A percentile compares a stretch with the other conserved stretches of the same genome.
phyloP scores from a whole-genome alignment of 2,113 vertebrate species.

The Oncorhynchus mykiss region DNA sequence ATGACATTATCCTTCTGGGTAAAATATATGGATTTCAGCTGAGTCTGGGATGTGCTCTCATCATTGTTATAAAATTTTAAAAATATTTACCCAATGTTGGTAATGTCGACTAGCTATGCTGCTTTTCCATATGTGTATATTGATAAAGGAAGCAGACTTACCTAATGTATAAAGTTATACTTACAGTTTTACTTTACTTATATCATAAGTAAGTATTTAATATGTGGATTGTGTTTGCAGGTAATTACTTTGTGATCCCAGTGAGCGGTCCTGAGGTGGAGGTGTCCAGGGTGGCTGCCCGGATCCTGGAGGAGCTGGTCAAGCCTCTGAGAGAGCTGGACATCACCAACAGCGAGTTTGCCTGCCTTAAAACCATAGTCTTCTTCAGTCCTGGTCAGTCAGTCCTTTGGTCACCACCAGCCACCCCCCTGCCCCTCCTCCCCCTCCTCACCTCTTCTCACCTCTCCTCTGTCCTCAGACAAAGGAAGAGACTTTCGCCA shows the following conservation, averaged over 20 bases:
- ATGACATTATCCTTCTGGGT: conserved; percentile 80
- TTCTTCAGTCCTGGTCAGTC: conserved; percentile 73
- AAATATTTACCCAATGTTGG: background rate
- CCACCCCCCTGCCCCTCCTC: background rate
- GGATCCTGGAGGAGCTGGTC: conserved; percentile 82
- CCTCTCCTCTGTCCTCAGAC: conserved; percentile 13
- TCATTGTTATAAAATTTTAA: background rate
- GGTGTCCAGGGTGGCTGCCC: conserved; percentile 76
- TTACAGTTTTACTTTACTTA: background rate
- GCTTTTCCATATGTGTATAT: background rate
- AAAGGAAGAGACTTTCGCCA: conserved; percentile 14
- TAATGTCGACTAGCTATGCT: background rate
- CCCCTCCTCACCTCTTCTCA: background rate
- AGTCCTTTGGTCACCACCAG: background rate
- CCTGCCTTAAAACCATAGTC: conserved; percentile 80
- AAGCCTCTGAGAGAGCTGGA: conserved; percentile 80
- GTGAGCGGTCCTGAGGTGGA: conserved; percentile 79
- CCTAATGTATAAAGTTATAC: background rate
- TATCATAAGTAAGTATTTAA: background rate
- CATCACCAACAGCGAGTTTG: conserved; percentile 81
- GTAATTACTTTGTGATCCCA: conserved; percentile 83
- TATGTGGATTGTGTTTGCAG: conserved; percentile 47
- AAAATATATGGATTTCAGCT: conserved; percentile 16
- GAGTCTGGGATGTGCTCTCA: background rate
- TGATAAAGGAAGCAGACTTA: no score